Evolutionary conservation across 2,888 invertebrate genomes (phyloP).

Genomic region (Acleris holmiana): DNA sequence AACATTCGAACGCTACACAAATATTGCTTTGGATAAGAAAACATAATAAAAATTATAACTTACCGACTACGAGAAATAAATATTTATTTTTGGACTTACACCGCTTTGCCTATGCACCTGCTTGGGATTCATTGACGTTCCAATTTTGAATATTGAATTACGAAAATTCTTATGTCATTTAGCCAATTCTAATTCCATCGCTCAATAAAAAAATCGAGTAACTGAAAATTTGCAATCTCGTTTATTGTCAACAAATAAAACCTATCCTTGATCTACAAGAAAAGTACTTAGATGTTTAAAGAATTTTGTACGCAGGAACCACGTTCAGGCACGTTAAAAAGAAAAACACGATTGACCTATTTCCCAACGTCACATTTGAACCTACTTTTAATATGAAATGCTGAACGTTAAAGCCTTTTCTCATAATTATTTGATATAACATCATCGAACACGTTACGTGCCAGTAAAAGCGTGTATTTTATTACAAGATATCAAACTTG

Average conservation of each 20-base stretch:
- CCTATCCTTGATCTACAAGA: too few species aligned
- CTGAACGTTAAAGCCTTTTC: background rate
- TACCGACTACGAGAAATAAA: slow-evolving; percentile 42
- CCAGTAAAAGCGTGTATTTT: slow-evolving; percentile 30
- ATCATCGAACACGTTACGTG: slow-evolving; percentile 24
- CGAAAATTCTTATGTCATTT: background rate
- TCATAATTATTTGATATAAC: background rate
- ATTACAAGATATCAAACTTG: slow-evolving; percentile 39
- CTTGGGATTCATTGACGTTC: slow-evolving; percentile 18
- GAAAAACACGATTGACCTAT: too few species aligned
- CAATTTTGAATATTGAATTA: slow-evolving; percentile 2
- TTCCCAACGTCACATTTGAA: too few species aligned
- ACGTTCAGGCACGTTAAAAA: too few species aligned
- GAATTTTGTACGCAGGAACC: too few species aligned
- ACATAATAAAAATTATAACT: slow-evolving; percentile 66
- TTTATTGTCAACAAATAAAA: too few species aligned
- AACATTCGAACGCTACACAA: slow-evolving; percentile 66
- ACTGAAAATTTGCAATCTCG: background rate
- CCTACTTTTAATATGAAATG: background rate
- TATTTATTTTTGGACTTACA: slow-evolving; percentile 41
- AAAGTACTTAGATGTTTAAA: too few species aligned
- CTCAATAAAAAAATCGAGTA: background rate
- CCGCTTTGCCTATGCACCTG: slow-evolving; percentile 32
- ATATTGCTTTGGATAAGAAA: slow-evolving; percentile 68
- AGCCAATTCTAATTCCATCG: background rate